Evolutionary conservation across 2,888 invertebrate species (phyloP).

Genomic region (Hirtodrosophila alboralis): DNA sequence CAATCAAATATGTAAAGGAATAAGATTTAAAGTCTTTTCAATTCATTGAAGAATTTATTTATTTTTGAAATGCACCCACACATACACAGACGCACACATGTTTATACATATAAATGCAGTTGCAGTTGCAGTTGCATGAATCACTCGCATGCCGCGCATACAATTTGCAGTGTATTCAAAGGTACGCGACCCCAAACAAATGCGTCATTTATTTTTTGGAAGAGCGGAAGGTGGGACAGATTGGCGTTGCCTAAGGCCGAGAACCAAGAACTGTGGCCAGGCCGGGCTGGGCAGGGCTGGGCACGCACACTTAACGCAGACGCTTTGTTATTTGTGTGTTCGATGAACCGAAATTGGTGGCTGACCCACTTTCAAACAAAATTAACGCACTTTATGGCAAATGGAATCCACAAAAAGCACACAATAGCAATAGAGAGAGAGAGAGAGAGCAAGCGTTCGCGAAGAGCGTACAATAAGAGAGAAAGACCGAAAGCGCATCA

Average conservation of each 20-base stretch:
- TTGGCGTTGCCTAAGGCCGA: conserved; percentile 25
- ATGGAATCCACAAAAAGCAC: conserved; percentile 67
- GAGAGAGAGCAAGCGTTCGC: conserved; percentile 24
- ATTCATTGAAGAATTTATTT: no score
- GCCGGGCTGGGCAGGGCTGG: neutral
- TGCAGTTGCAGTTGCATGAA: conserved; percentile 34
- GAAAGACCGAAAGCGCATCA: conserved; percentile 5
- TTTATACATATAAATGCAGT: neutral
- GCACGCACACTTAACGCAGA: conserved; percentile 38
- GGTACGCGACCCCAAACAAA: conserved; percentile 40
- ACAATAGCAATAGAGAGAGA: conserved; percentile 58
- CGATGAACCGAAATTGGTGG: conserved; percentile 75
- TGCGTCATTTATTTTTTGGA: conserved; percentile 29
- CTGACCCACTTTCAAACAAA: conserved; percentile 72
- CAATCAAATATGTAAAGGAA: conserved; percentile 22
- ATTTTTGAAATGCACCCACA: no score
- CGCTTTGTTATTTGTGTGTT: conserved; percentile 70
- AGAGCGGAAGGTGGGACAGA: neutral
- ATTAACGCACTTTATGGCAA: conserved; percentile 75
- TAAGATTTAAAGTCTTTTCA: conserved; percentile 11
- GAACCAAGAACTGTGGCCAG: conserved; percentile 17
- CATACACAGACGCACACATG: neutral
- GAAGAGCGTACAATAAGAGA: conserved; percentile 4
- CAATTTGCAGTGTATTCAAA: conserved; percentile 38
- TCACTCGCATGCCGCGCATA: conserved; percentile 29